Evolutionary conservation across 2,888 invertebrate species (phyloP), one percentile per base, ranked within the genome.

Genomic region (Tiliacea citrago): DNA sequence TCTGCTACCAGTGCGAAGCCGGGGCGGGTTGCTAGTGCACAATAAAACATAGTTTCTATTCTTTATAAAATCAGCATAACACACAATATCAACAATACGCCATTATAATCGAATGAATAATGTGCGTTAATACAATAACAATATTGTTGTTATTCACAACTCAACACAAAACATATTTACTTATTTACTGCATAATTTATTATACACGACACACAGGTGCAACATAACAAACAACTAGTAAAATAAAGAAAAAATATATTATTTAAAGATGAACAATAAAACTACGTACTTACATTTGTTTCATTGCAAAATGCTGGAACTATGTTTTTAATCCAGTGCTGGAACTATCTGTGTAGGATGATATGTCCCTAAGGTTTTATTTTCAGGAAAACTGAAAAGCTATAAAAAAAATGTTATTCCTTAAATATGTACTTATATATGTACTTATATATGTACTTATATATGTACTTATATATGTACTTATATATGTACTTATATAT

Each of bases 141-240:
- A 78, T 71, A 83, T 80, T 83, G 73, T 83, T 73, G 66, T 66
- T 70, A 74, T 69, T 62, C 69, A 75, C 55, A 63, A 68, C 68
- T 70, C 42, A 6, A 77, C 18, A 79, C 66, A 62, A 79, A 68
- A 77, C 68, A 51, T 77, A 65, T 84, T 82, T 75, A 73, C 51
- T 68, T 80, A 73, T 71, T 76, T 71, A 73, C 29, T 47, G 9
- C n/a, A 69, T 79, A 70, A 74, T 76, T 81, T 63, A 78, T 73
- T 35, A 61, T 42, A 16, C 21, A 49, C 58, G 68, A 77, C 51
- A 72, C 66, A 76, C 83, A 84, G 75, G 69, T 84, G 83, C 53
- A 16, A 68, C 13, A n/a, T 24, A 61, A 77, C 73, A 82, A 81
- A 70, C 51, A 68, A 35, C 35, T 12, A 24, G 21, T n/a, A 18